Percentiles rank a stretch among this genome's conserved stretches.
These are phyloP conservation scores for Arvicanthis niloticus DNA, from an alignment of 2,113 vertebrate genomes.

Conservation along the genomic window DNA sequence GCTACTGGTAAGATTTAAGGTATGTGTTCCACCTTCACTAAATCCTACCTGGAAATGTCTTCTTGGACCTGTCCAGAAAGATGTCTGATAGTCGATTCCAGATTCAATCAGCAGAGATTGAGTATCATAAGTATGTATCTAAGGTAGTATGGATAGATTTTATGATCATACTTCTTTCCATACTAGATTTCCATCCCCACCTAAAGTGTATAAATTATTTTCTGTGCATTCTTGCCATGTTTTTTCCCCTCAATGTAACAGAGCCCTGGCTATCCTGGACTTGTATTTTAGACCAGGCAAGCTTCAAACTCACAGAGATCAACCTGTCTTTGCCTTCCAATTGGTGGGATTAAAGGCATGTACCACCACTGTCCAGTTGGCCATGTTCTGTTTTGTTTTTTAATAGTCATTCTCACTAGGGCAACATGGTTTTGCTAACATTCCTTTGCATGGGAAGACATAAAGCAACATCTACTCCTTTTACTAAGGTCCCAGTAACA, in stretches of 20 bases:
- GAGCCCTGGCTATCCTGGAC: no score
- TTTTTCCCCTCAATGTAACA: not conserved
- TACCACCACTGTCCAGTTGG: no score
- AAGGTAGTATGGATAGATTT: not conserved
- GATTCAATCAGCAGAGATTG: not conserved
- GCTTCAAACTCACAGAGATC: no score
- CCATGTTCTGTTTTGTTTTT: no score
- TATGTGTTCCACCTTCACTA: not conserved
- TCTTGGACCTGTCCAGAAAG: not conserved
- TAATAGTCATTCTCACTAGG: not conserved
- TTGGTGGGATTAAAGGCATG: no score
- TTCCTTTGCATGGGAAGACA: not conserved
- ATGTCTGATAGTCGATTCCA: not conserved
- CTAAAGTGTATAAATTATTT: not conserved
- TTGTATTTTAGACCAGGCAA: no score
- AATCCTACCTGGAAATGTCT: not conserved
- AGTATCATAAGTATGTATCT: not conserved
- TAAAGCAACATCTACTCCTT: not conserved
- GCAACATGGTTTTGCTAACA: not conserved
- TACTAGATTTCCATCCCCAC: not conserved
- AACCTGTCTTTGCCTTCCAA: no score
- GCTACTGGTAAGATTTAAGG: not conserved
- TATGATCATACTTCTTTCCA: not conserved
- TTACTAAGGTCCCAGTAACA: not conserved
- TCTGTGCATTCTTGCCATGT: not conserved